Percentiles rank a stretch among this genome's conserved stretches.
phyloP scores from a whole-genome alignment of 2,113 vertebrate genomes.

The Centropristis striata region DNA sequence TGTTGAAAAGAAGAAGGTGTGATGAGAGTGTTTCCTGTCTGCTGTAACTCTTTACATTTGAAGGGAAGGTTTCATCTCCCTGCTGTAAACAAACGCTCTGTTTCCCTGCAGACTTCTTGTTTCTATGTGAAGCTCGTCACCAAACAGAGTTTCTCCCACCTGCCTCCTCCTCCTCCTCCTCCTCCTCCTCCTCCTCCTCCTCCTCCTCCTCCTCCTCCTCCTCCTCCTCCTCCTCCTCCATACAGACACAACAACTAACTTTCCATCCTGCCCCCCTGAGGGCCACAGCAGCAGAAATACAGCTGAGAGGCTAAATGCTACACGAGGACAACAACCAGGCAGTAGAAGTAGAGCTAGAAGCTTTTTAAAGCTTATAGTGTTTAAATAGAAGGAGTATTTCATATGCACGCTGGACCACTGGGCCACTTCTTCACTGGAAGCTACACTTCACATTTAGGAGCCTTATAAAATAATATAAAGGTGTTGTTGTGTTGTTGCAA shows the following conservation, averaged over 20 bases:
- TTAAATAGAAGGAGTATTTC: background rate
- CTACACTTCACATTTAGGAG: slow-evolving; percentile 28
- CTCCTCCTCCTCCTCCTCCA: no score
- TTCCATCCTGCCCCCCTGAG: slow-evolving; percentile 49
- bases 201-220: no score
- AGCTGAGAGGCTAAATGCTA: slow-evolving; percentile 40
- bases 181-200: no score
- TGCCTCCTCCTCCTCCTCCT: no score
- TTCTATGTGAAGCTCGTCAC: slow-evolving; percentile 67
- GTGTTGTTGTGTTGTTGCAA: slow-evolving; percentile 29
- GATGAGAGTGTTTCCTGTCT: background rate
- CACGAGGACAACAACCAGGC: slow-evolving; percentile 32
- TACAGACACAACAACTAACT: slow-evolving; percentile 63
- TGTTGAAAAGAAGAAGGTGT: no score
- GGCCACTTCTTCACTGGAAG: slow-evolving; percentile 14
- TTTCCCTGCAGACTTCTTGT: slow-evolving; percentile 69
- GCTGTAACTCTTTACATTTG: slow-evolving; percentile 13
- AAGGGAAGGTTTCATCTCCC: slow-evolving; percentile 56
- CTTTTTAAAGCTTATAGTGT: slow-evolving; percentile 19
- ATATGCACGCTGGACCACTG: background rate
- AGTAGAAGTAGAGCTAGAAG: slow-evolving; percentile 11
- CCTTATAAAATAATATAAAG: no score
- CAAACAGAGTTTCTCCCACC: slow-evolving; percentile 69
- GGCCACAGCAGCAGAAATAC: slow-evolving; percentile 46
- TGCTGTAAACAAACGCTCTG: slow-evolving; percentile 72